Base-by-base conservation (phyloP, 1,140 invertebrate species). In the Lepidostoma basale region DNA sequence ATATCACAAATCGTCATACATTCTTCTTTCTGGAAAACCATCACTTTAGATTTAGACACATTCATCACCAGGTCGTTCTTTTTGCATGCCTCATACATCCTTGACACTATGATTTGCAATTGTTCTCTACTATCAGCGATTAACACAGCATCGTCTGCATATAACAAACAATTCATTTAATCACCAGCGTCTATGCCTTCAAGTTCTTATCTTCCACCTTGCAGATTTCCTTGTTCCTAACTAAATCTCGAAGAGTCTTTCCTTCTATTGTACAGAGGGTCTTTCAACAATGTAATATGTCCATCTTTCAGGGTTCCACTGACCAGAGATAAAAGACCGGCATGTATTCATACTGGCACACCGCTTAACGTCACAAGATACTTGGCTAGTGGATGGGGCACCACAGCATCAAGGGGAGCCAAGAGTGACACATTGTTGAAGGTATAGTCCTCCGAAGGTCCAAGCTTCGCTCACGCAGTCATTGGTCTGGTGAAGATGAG, bases 321-420 rank as follows among this genome's bases (percentile, higher is more conserved):
- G 39, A 33, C 60, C 5, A 14, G 10, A 25, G 20, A 2, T 30
- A 65, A 72, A n/a, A 14, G 60, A 42, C 74, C 74, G 10, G 74
- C 74, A 12, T 75, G 72, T 62, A 44, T 75, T 16, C 70, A 74
- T n/a, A 18, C 54, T 1, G 69, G 64, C n/a, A 47, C 54, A 22
- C 9, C 40, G 26, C 20, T 62, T 0, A 62, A 62, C 3, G 36
- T 44, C 23, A 9, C 12, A 5, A 62, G 36, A 64, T 22, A 40
- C 9, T 58, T 73, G 12, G 66, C 66, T 22, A 68, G 52, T 20
- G 68, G 72, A 10, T 73, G 65, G 60, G 72, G 68, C 22, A 23
- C 40, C 6, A 68, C 45, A 12, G 20, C 23, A 1, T 36, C 20
- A 0, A 16, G 36, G 12, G 62, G 52, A 62, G 33, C 3, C 1